Conservation (phyloP, 2,113 vertebrate species). For the Calidris pugnax region DNA sequence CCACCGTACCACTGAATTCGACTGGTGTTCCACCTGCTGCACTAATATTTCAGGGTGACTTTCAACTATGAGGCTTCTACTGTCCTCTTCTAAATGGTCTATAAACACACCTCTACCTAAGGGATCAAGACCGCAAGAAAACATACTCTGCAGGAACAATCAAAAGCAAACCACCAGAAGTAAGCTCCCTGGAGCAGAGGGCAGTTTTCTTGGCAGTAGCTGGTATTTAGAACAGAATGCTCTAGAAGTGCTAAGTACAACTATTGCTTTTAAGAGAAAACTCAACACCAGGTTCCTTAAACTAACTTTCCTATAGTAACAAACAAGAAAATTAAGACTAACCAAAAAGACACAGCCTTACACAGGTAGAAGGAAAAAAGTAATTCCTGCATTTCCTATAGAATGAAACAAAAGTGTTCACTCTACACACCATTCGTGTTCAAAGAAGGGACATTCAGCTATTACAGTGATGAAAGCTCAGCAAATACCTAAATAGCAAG, state of each 20-base stretch:
- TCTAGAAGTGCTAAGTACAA: neutral
- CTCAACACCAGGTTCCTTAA: neutral
- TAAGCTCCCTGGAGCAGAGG: neutral
- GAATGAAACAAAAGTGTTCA: neutral
- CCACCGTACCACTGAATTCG: rapidly evolving
- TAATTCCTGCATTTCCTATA: neutral
- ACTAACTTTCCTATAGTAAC: neutral
- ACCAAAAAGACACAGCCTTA: neutral
- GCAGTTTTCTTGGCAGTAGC: neutral
- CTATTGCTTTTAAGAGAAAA: neutral
- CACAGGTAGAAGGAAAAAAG: neutral
- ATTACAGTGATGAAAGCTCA: neutral
- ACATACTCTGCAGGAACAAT: neutral
- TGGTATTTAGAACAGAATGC: neutral
- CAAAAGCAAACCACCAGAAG: neutral
- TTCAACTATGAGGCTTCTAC: neutral
- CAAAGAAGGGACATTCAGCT: neutral
- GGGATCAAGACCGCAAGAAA: neutral
- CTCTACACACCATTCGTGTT: neutral
- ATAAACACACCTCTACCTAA: neutral
- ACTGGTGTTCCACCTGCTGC: neutral
- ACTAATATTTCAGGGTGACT: neutral
- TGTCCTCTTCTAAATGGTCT: neutral
- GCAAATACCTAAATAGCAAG: neutral
- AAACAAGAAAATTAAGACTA: neutral